Evolutionary conservation across 2,888 invertebrate genomes (phyloP).

Genomic region (Endotricha flammealis): DNA sequence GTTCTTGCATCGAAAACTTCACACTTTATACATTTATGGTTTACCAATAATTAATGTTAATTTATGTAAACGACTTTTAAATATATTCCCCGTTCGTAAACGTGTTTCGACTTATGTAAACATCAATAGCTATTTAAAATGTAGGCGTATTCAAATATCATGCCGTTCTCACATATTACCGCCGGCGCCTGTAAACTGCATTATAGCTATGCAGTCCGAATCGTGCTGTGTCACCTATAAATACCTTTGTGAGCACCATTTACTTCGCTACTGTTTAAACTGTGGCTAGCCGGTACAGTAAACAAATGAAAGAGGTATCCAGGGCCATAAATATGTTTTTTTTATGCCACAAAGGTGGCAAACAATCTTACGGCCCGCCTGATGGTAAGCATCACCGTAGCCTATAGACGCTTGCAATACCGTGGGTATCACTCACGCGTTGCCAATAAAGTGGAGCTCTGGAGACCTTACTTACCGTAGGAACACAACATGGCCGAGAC

Average conservation of each 20-base stretch:
- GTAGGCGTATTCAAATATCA: constrained; percentile 39
- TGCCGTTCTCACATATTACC: constrained; percentile 31
- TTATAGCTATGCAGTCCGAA: neutral
- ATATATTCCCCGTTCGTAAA: constrained; percentile 7
- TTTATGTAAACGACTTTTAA: constrained; percentile 11
- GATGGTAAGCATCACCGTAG: too few relatives aligned
- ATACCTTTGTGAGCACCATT: constrained; percentile 6
- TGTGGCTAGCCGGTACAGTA: neutral
- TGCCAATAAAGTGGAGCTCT: too few relatives aligned
- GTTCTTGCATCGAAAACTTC: neutral
- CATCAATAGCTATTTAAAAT: constrained; percentile 8
- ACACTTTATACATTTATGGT: neutral
- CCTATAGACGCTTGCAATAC: too few relatives aligned
- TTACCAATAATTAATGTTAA: constrained; percentile 12
- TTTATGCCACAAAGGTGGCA: too few relatives aligned
- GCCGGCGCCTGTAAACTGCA: constrained; percentile 10
- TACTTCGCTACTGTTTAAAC: neutral
- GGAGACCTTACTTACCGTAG: too few relatives aligned
- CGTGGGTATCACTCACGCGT: too few relatives aligned
- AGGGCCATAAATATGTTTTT: too few relatives aligned
- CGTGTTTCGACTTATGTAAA: constrained; percentile 5
- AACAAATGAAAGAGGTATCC: too few relatives aligned
- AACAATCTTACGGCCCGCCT: too few relatives aligned
- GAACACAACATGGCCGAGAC: too few relatives aligned
- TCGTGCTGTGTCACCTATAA: neutral